Evolutionary conservation across 2,113 vertebrate genomes (phyloP).

Genomic region (Puffinus mauretanicus): DNA sequence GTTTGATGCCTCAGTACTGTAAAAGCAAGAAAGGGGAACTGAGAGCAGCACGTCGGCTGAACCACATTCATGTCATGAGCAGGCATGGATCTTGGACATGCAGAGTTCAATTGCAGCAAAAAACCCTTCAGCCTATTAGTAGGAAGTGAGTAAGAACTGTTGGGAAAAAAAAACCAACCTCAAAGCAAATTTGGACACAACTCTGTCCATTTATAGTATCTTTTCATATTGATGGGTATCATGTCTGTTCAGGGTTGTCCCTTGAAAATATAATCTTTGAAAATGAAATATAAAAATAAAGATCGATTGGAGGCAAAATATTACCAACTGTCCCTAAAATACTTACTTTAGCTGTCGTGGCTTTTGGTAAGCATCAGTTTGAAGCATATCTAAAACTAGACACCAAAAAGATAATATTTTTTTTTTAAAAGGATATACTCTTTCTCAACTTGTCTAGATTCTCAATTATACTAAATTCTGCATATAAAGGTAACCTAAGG

Average conservation of each 20-base stretch:
- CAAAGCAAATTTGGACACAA: neutral
- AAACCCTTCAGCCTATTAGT: neutral
- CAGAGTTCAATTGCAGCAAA: neutral
- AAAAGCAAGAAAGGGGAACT: neutral
- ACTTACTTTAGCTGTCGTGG: neutral
- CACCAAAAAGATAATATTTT: neutral
- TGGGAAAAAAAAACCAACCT: neutral
- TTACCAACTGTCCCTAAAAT: neutral
- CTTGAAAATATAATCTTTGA: neutral
- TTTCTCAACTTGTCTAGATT: neutral
- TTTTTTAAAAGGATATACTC: neutral
- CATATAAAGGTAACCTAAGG: neutral
- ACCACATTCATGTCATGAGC: neutral
- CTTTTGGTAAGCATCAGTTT: neutral
- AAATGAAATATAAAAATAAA: neutral
- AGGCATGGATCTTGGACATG: fast-evolving
- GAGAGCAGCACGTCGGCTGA: neutral
- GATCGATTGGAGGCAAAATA: neutral
- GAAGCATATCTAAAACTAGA: neutral
- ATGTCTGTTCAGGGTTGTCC: neutral
- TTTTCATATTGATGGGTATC: neutral
- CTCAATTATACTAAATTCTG: neutral
- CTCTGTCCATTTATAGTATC: neutral
- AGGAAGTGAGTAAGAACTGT: neutral
- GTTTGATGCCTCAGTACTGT: neutral